phyloP scores from a whole-genome alignment of 2,888 invertebrate species.

The Agonum fuliginosum region DNA sequence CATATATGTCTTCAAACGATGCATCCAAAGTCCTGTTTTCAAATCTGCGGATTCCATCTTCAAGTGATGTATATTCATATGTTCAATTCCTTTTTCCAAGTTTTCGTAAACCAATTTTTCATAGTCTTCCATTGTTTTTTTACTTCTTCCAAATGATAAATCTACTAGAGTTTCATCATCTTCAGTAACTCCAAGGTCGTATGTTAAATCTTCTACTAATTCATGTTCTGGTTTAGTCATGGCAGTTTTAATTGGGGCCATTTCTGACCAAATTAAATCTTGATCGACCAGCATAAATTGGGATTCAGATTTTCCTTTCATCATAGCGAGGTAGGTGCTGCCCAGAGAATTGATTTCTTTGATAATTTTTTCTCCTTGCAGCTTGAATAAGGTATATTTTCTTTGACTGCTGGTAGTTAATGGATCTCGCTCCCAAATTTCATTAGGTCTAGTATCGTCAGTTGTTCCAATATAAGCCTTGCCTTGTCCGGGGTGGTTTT shows the following conservation, averaged over 20 bases:
- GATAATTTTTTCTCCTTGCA: slow-evolving; percentile 63
- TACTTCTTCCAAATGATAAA: slow-evolving; percentile 68
- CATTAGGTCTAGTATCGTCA: neutral
- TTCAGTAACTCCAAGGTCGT: neutral
- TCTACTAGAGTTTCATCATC: slow-evolving; percentile 64
- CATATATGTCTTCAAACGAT: slow-evolving; percentile 68
- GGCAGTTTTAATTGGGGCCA: slow-evolving; percentile 63
- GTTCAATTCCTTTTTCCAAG: slow-evolving; percentile 68
- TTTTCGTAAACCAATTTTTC: slow-evolving; percentile 66
- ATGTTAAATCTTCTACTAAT: slow-evolving; percentile 14
- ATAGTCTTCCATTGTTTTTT: slow-evolving; percentile 65
- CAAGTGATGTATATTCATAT: slow-evolving; percentile 69
- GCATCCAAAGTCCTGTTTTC: slow-evolving; percentile 69
- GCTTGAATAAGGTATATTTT: slow-evolving; percentile 63
- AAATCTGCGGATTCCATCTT: slow-evolving; percentile 67
- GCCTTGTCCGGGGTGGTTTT: slow-evolving; percentile 13
- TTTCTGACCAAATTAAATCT: slow-evolving; percentile 68
- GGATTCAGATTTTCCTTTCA: slow-evolving; percentile 67
- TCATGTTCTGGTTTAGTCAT: slow-evolving; percentile 32
- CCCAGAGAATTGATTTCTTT: slow-evolving; percentile 65
- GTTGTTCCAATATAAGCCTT: slow-evolving; percentile 22
- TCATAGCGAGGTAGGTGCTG: slow-evolving; percentile 65
- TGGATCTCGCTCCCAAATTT: slow-evolving; percentile 61
- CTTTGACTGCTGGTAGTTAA: slow-evolving; percentile 65
- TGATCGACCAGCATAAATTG: slow-evolving; percentile 71